These are phyloP conservation scores for Macquaria ambigua DNA, from an alignment of 2,113 vertebrate genomes.

Conservation along the genomic window DNA sequence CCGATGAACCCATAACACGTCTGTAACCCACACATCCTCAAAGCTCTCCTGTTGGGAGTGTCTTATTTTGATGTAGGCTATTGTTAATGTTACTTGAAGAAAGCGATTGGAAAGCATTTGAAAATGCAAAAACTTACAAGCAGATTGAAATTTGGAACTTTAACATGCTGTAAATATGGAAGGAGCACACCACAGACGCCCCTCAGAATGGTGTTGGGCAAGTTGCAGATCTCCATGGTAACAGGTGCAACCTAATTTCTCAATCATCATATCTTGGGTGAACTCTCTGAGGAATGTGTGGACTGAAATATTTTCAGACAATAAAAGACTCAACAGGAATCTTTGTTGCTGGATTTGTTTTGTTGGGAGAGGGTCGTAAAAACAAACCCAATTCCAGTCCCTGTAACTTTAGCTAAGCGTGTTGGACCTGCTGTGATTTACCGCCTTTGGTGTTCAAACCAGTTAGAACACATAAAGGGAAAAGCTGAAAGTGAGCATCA, in stretches of 20 bases:
- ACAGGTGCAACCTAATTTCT: slow-evolving; percentile 21
- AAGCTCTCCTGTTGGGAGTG: slow-evolving; percentile 13
- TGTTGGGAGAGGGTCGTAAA: slow-evolving; percentile 23
- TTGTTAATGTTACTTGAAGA: neutral
- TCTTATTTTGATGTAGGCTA: slow-evolving; percentile 14
- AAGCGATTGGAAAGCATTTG: neutral
- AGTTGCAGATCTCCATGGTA: slow-evolving; percentile 15
- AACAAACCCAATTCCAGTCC: slow-evolving; percentile 12
- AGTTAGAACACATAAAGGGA: slow-evolving; percentile 28
- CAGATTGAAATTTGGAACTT: neutral
- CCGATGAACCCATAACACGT: slow-evolving; percentile 50
- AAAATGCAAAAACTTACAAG: neutral
- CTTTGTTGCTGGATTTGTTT: slow-evolving; percentile 24
- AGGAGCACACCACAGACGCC: neutral
- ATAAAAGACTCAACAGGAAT: slow-evolving; percentile 1
- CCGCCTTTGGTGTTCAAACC: slow-evolving; percentile 30
- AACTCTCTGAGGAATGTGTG: neutral
- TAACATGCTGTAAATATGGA: neutral
- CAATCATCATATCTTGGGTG: neutral
- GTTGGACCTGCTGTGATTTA: slow-evolving; percentile 39
- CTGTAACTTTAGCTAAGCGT: slow-evolving; percentile 22
- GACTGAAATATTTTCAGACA: slow-evolving; percentile 3
- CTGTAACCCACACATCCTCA: slow-evolving; percentile 42
- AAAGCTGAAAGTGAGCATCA: slow-evolving; percentile 43
- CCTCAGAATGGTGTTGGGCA: slow-evolving; percentile 16